Conservation (phyloP, 2,113 vertebrate genomes). For the Dunckerocampus dactyliophorus region DNA sequence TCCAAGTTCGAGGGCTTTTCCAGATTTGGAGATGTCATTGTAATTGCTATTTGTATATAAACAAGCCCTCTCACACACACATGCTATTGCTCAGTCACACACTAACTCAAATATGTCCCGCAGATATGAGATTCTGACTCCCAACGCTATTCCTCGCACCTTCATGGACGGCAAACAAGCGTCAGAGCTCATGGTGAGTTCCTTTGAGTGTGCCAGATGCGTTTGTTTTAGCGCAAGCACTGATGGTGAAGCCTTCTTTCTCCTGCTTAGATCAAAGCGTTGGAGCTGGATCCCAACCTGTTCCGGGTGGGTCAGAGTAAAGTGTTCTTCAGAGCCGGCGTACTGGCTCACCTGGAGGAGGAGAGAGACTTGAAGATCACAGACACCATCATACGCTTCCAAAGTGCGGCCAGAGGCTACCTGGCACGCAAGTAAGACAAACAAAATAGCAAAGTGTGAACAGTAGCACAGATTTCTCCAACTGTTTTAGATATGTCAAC, state of each 20-base stretch:
- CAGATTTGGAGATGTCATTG: no score
- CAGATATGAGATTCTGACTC: slow-evolving; percentile 90
- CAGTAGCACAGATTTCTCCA: background rate
- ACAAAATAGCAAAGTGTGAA: no score
- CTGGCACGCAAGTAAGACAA: slow-evolving; percentile 79
- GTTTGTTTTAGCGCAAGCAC: background rate
- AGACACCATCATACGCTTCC: slow-evolving; percentile 88
- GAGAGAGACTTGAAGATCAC: slow-evolving; percentile 91
- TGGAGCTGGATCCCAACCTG: slow-evolving; percentile 85
- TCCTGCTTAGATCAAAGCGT: slow-evolving; percentile 75
- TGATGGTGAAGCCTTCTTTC: background rate
- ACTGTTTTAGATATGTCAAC: background rate
- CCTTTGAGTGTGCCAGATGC: background rate
- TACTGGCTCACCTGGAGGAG: slow-evolving; percentile 86
- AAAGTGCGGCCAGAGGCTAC: slow-evolving; percentile 83
- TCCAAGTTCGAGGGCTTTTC: no score
- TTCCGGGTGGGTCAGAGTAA: slow-evolving; percentile 90
- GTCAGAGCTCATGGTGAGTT: slow-evolving; percentile 84
- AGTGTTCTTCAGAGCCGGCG: slow-evolving; percentile 89
- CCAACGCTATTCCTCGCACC: slow-evolving; percentile 88
- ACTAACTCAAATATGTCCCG: slow-evolving; percentile 21
- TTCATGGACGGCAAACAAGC: slow-evolving; percentile 95
- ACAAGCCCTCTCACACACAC: slow-evolving; percentile 5
- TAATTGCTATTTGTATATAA: background rate
- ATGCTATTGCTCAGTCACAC: background rate